Percentiles rank a stretch among this genome's conserved stretches.
Conservation (phyloP, 2,797 vertebrate genomes). For the Gallinago solitaria region DNA sequence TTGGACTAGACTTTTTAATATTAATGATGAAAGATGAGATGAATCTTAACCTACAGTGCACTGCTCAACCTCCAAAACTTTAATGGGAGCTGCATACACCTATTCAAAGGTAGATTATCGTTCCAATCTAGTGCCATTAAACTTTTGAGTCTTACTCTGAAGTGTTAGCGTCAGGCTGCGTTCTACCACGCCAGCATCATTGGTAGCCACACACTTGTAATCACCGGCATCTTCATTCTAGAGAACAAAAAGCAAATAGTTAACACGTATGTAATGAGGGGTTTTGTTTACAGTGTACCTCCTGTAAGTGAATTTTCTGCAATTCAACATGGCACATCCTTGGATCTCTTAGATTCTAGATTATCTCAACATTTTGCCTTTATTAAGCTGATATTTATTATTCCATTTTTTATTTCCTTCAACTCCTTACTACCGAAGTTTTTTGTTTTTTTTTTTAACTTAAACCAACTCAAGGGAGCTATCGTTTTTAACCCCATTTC, state of each 20-base stretch:
- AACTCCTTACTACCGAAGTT: not conserved
- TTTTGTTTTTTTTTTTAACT: not conserved
- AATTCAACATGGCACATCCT: not conserved
- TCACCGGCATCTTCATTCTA: constrained; percentile 94
- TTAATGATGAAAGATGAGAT: not conserved
- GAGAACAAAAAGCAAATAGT: not conserved
- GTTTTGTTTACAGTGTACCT: not conserved
- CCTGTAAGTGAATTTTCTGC: not conserved
- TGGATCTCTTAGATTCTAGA: not conserved
- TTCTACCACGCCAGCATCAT: constrained; percentile 90
- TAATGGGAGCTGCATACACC: not conserved
- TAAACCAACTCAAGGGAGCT: not conserved
- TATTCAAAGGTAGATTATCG: not conserved
- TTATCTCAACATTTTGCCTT: not conserved
- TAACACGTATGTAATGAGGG: no score
- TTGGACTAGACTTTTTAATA: not conserved
- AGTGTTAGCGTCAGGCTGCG: constrained; percentile 87
- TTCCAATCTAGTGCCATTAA: not conserved
- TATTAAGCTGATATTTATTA: not conserved
- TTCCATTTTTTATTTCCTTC: not conserved
- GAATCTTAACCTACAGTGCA: not conserved
- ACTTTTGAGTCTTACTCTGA: constrained; percentile 85
- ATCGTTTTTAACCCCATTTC: not conserved
- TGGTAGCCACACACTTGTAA: constrained; percentile 93
- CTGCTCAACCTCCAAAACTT: not conserved